These are phyloP conservation scores for Eupithecia insigniata DNA, from an alignment of 2,888 invertebrate genomes.

Conservation along the genomic window DNA sequence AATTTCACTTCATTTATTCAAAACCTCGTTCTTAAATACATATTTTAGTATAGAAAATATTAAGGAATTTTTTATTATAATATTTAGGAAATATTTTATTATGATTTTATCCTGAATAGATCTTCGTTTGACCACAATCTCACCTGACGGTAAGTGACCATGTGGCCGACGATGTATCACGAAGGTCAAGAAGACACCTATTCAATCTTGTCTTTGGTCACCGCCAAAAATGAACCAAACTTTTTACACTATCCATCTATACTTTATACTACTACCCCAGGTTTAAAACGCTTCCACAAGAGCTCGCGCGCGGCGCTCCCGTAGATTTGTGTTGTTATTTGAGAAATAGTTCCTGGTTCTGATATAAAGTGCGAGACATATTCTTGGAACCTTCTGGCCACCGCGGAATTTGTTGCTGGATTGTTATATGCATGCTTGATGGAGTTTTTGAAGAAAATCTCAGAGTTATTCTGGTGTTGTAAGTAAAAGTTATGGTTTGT, in stretches of 20 bases:
- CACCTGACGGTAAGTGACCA: no score
- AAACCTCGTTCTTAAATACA: no score
- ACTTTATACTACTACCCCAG: background rate
- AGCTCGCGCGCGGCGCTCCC: constrained; percentile 19
- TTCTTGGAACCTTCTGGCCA: background rate
- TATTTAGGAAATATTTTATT: no score
- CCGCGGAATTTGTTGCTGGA: constrained; percentile 3
- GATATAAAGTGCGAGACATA: constrained; percentile 26
- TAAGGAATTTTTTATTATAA: no score
- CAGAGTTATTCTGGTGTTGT: background rate
- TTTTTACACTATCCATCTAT: constrained; percentile 7
- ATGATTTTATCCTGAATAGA: no score
- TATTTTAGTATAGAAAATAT: no score
- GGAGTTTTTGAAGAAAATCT: constrained; percentile 9
- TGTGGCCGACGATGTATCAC: no score
- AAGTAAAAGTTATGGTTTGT: background rate
- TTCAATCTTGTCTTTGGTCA: no score
- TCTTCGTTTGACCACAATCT: no score
- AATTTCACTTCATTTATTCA: no score
- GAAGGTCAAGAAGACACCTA: no score
- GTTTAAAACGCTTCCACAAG: constrained; percentile 26
- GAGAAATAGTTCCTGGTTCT: constrained; percentile 25
- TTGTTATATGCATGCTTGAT: constrained; percentile 9
- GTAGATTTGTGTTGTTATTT: constrained; percentile 30
- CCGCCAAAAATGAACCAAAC: background rate